Evolutionary conservation across 2,113 vertebrate species (phyloP).

Genomic region (Leiothrix lutea): DNA sequence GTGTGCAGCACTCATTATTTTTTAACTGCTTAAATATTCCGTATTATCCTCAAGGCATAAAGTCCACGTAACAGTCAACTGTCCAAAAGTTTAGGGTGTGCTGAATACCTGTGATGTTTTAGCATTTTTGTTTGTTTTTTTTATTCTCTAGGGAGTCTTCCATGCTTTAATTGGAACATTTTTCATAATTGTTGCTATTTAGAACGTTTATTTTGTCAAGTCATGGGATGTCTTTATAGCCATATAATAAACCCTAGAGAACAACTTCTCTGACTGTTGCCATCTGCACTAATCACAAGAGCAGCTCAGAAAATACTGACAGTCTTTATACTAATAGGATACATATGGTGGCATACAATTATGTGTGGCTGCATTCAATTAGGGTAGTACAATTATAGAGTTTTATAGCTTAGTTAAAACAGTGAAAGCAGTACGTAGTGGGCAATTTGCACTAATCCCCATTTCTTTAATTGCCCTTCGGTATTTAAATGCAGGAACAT

Average conservation of each 20-base stretch:
- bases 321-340: conserved; percentile 77
- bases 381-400: conserved; percentile 77
- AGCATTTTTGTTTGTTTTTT: not conserved
- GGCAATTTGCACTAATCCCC: conserved; percentile 77
- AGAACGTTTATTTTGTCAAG: conserved; percentile 77
- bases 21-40: not conserved
- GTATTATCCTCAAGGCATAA: not conserved
- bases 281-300: conserved; percentile 77
- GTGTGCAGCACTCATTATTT: not conserved
- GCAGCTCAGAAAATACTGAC: conserved; percentile 73
- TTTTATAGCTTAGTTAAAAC: conserved; percentile 82
- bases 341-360: conserved; percentile 77
- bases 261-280: conserved; percentile 75
- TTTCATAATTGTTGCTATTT: conserved; percentile 76
- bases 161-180: conserved; percentile 67
- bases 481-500: conserved; percentile 68
- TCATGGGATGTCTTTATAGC: conserved; percentile 75
- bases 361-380: conserved; percentile 78
- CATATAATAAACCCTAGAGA: conserved; percentile 78
- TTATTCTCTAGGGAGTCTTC: conserved; percentile 29
- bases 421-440: conserved; percentile 72
- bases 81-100: not conserved
- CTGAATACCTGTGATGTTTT: not conserved
- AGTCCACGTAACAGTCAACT: not conserved
- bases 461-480: conserved; percentile 72